A percentile compares a stretch with the other conserved stretches of the same genome.
phyloP scores from a whole-genome alignment of 2,888 invertebrate species.

The Trachelus iudaicus region DNA sequence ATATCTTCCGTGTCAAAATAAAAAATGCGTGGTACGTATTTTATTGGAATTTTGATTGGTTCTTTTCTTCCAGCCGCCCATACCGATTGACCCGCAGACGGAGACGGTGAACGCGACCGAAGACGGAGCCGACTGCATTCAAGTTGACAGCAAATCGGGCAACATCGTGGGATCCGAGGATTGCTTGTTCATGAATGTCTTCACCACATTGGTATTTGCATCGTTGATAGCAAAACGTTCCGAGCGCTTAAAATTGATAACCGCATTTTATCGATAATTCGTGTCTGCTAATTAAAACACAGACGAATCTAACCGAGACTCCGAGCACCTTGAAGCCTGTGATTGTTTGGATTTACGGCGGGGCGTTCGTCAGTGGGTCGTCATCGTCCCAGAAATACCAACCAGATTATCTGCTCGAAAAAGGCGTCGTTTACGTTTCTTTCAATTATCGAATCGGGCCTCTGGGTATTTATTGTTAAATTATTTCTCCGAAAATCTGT shows the following conservation, averaged over 20 bases:
- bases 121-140: constrained; percentile 12
- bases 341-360: constrained; percentile 12
- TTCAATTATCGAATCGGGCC: constrained; percentile 21
- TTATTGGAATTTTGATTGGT: no score
- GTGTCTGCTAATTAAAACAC: neutral
- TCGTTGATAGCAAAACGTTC: no score
- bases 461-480: neutral
- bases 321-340: constrained; percentile 12
- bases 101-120: no score
- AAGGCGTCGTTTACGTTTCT: constrained; percentile 18
- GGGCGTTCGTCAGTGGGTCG: neutral
- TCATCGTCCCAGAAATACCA: neutral
- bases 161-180: constrained; percentile 26
- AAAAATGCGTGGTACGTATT: no score
- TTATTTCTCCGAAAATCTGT: no score
- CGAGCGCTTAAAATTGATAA: no score
- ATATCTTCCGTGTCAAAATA: no score
- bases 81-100: no score
- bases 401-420: constrained; percentile 21
- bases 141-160: neutral
- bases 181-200: constrained; percentile 33
- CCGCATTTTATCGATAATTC: no score
- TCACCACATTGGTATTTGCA: constrained; percentile 26
- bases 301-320: constrained; percentile 13
- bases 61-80: no score